Evolutionary conservation across 2,797 vertebrate species (phyloP).

Genomic region (Allobates femoralis): DNA sequence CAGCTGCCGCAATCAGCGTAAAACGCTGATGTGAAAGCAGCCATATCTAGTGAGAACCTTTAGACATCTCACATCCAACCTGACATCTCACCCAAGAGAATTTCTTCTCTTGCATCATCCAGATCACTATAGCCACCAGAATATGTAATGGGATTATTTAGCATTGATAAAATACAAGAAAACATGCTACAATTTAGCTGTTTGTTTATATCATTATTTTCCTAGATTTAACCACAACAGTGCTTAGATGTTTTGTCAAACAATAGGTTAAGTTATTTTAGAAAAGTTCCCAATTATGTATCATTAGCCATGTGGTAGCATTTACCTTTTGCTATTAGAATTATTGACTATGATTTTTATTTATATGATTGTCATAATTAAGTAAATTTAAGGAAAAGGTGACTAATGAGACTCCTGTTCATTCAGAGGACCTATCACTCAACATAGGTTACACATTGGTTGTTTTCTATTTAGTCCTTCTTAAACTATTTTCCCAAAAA

Average conservation of each 20-base stretch:
- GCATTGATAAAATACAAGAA: not conserved
- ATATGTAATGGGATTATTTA: not conserved
- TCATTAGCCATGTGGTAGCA: constrained; percentile 56
- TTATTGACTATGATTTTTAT: not conserved
- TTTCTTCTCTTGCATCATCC: too few relatives aligned
- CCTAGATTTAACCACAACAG: not conserved
- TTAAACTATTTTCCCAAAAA: not conserved
- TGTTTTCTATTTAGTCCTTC: not conserved
- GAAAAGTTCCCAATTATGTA: constrained; percentile 35
- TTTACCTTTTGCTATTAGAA: not conserved
- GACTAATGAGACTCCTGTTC: not conserved
- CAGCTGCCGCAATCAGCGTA: too few relatives aligned
- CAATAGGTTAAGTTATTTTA: constrained; percentile 1
- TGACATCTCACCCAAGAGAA: too few relatives aligned
- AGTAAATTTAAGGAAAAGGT: not conserved
- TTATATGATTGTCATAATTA: not conserved
- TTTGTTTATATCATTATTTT: not conserved
- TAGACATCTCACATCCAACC: too few relatives aligned
- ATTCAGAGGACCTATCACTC: not conserved
- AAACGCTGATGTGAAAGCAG: too few relatives aligned
- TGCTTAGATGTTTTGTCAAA: not conserved
- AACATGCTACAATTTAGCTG: not conserved
- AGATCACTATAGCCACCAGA: not conserved
- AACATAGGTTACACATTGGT: not conserved
- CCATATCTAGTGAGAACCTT: too few relatives aligned